A percentile compares a stretch with the other conserved stretches of the same genome.
Conservation (phyloP, 2,113 vertebrate genomes). For the Abramis brama region DNA sequence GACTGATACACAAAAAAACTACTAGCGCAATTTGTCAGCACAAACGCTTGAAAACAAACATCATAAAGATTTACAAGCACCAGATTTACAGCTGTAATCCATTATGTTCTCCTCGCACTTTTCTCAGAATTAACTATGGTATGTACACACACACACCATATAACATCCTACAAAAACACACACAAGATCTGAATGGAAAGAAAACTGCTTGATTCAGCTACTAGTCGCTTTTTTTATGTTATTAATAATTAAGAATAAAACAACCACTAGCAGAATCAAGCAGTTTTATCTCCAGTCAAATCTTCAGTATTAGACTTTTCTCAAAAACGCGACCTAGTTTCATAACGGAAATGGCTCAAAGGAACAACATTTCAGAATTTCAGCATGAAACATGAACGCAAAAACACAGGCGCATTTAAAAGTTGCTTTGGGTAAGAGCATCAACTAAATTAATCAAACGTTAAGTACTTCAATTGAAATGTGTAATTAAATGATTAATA, state of each 20-base stretch:
- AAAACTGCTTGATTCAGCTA: too few species aligned
- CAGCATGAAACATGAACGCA: too few species aligned
- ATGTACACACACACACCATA: not conserved
- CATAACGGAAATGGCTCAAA: not conserved
- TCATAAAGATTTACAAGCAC: slow-evolving; percentile 8
- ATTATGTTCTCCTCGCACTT: not conserved
- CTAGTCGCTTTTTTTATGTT: too few species aligned
- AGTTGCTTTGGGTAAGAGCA: too few species aligned
- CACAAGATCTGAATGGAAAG: too few species aligned
- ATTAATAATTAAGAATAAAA: not conserved
- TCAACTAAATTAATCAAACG: slow-evolving; percentile 8
- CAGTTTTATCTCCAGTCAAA: not conserved
- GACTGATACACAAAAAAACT: not conserved
- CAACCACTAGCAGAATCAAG: not conserved
- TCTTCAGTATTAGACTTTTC: slow-evolving; percentile 1
- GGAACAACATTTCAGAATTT: not conserved
- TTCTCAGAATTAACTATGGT: not conserved
- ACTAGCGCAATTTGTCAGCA: not conserved
- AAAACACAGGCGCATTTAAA: too few species aligned
- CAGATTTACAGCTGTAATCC: not conserved
- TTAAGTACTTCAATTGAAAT: slow-evolving; percentile 22
- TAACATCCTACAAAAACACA: not conserved
- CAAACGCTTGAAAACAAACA: not conserved
- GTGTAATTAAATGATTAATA: slow-evolving; percentile 9
- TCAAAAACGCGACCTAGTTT: not conserved